Evolutionary conservation across 35 echinoderm and acorn worm genomes (phyloP), one percentile per base, ranked within the genome.

Genomic region (Holothuria glaberrima): DNA sequence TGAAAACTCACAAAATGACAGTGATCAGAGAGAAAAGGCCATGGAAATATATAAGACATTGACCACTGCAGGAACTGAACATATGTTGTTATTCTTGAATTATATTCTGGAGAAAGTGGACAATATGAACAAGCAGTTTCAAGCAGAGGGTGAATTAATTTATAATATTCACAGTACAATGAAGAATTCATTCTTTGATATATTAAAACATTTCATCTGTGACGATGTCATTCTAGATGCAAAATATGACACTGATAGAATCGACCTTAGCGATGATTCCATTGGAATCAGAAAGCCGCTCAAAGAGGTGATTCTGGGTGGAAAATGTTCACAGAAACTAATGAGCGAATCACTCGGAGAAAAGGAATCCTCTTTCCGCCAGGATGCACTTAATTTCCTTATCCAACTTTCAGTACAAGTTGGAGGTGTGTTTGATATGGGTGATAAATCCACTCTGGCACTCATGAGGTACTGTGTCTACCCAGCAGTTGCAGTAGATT

Each of bases 11-110:
- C 20, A 28, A 28, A 29, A 70, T 5, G 67, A 70, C 67, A 70
- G 5, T 36, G 48, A 79, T 7, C 29, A 54, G 34, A 54, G 4
- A 48, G 75, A 79, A n/a, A 54, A 54, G 34, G 75, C 75, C 18
- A 48, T 17, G 41, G 24, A 25, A 26, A 79, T 48, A 20, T 54
- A 45, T 26, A 54, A 45, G 25, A 79, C 18, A 6, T 30, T 38
- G 6, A 79, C 29, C 6, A 79, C 32, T 48, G 34, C 48, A 44
- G 75, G 48, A n/a, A 79, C 75, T 16, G 25, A 79, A 38, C 75
- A 79, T 26, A 54, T 79, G 75, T 44, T 79, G 3, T 79, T 79
- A 26, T 79, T 79, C 34, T 26, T 79, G 18, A 7, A 79, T 44
- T 41, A 41, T 79, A 26, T 48, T 54, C 18, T 48, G 75, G 75